Conservation (phyloP, 2,888 invertebrate species). For the Leptogaster cylindrica region DNA sequence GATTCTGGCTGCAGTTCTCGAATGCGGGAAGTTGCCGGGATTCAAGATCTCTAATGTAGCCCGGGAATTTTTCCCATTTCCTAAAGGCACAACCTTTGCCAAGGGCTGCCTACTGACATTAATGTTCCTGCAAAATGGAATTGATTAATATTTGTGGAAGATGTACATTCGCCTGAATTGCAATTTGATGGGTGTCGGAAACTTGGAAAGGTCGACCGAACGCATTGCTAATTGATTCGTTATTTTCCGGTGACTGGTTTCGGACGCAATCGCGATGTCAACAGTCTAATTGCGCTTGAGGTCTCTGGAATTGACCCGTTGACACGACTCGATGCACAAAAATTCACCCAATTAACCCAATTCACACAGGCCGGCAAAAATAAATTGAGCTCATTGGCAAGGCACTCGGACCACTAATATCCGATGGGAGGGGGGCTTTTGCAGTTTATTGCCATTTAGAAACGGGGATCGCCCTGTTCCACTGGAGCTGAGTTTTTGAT, state of each 20-base stretch:
- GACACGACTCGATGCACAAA: slow-evolving; percentile 35
- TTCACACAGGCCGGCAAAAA: slow-evolving; percentile 42
- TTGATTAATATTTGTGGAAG: too few relatives aligned
- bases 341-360: slow-evolving; percentile 45
- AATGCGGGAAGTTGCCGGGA: background rate
- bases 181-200: too few relatives aligned
- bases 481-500: background rate
- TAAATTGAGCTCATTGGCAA: slow-evolving; percentile 43
- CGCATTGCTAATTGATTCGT: slow-evolving; percentile 28
- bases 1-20: slow-evolving; percentile 1
- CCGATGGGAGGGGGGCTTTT: background rate
- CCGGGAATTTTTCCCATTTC: background rate
- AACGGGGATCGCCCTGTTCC: slow-evolving; percentile 1
- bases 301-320: slow-evolving; percentile 37
- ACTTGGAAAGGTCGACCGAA: too few relatives aligned
- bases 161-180: too few relatives aligned
- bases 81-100: background rate
- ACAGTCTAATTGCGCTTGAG: background rate
- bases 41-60: slow-evolving; percentile 2
- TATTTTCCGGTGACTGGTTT: background rate
- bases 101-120: background rate
- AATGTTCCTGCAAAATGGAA: too few relatives aligned
- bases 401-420: slow-evolving; percentile 11
- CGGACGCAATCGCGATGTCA: slow-evolving; percentile 21
- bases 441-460: background rate